These are phyloP conservation scores for Liposcelis brunnea DNA, from an alignment of 2,888 invertebrate genomes.

Conservation along the genomic window DNA sequence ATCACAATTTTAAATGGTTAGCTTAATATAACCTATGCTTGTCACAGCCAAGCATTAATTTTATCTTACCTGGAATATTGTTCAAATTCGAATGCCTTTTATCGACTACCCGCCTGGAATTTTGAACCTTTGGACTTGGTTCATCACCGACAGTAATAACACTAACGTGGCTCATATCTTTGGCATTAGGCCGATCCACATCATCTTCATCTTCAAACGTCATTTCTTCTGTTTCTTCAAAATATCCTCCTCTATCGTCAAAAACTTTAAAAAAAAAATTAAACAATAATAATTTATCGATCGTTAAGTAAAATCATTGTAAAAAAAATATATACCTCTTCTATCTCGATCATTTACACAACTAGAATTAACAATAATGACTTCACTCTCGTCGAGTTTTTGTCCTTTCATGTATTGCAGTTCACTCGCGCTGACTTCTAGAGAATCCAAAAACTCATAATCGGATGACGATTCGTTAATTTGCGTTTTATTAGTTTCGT, in stretches of 20 bases:
- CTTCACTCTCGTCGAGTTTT: slow-evolving; percentile 72
- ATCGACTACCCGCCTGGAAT: too few relatives aligned
- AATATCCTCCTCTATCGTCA: slow-evolving; percentile 40
- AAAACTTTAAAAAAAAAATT: slow-evolving; percentile 19
- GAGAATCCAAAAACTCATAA: slow-evolving; percentile 55
- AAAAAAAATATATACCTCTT: too few relatives aligned
- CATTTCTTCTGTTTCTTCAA: slow-evolving; percentile 6
- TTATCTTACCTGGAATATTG: slow-evolving; percentile 48
- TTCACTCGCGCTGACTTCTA: slow-evolving; percentile 35
- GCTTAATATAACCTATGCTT: too few relatives aligned
- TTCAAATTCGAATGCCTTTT: slow-evolving; percentile 20
- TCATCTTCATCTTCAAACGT: slow-evolving; percentile 18
- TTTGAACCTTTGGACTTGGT: too few relatives aligned
- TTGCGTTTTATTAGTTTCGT: slow-evolving; percentile 54
- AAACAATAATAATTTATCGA: neutral
- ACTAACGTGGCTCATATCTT: slow-evolving; percentile 79
- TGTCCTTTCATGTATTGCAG: slow-evolving; percentile 27
- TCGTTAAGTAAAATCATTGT: neutral
- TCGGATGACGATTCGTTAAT: slow-evolving; percentile 51
- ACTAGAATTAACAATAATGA: slow-evolving; percentile 60
- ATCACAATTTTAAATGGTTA: too few relatives aligned
- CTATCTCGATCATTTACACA: slow-evolving; percentile 15
- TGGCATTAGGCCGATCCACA: slow-evolving; percentile 25
- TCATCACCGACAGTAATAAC: slow-evolving; percentile 75
- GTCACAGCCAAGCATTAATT: too few relatives aligned